A percentile compares a stretch with the other conserved stretches of the same genome.
Evolutionary conservation across 2,113 vertebrate species (phyloP).

Genomic region (Phocoena sinus): DNA sequence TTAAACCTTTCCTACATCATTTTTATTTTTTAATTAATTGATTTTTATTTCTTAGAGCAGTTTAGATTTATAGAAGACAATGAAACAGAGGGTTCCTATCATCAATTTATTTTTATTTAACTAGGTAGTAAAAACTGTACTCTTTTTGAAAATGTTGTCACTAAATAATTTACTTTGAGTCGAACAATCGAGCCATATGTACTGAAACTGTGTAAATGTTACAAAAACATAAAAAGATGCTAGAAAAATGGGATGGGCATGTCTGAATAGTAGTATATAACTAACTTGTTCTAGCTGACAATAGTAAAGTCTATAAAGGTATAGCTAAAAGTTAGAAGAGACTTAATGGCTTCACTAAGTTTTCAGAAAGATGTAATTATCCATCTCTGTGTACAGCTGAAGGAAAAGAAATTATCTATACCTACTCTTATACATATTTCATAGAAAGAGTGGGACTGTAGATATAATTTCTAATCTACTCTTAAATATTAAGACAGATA

Average conservation of each 20-base stretch:
- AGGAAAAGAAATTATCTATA: constrained; percentile 51
- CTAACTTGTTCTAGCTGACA: neutral
- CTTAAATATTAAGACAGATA: constrained; percentile 59
- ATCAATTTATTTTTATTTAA: neutral
- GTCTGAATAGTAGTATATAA: neutral
- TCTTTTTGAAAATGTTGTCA: neutral
- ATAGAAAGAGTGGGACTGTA: constrained; percentile 30
- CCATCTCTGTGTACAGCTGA: neutral
- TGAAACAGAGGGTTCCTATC: neutral
- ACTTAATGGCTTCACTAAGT: constrained; percentile 15
- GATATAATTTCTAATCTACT: constrained; percentile 55
- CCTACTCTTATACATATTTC: constrained; percentile 52
- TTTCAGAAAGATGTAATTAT: constrained; percentile 55
- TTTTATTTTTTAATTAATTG: neutral
- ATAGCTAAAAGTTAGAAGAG: constrained; percentile 2
- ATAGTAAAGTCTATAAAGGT: neutral
- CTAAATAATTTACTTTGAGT: neutral
- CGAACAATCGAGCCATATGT: neutral
- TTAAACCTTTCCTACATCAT: neutral
- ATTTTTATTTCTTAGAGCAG: neutral
- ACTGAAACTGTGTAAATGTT: neutral
- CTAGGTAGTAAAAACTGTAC: neutral
- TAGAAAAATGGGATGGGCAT: neutral
- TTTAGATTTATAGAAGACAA: neutral
- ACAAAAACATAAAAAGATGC: neutral